Evolutionary conservation across 2,113 vertebrate species (phyloP).

Genomic region (Thomomys bottae): DNA sequence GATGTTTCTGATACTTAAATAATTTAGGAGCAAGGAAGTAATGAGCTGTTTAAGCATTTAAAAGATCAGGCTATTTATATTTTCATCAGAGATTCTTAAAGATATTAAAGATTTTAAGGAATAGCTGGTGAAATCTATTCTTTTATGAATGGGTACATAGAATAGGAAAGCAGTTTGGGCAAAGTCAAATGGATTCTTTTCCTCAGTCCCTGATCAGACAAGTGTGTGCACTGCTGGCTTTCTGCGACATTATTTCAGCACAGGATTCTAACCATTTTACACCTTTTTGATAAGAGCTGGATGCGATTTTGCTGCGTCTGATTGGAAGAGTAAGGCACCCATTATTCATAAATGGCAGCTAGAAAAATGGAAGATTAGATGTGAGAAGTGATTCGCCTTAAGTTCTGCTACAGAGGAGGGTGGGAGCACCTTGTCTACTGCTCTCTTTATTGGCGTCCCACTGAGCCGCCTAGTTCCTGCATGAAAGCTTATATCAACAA

Average conservation of each 20-base stretch:
- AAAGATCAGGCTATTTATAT: neutral
- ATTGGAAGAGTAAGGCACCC: neutral
- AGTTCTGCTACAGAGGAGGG: neutral
- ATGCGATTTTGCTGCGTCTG: neutral
- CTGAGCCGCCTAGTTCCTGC: conserved; percentile 11
- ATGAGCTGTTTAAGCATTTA: neutral
- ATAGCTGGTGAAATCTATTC: neutral
- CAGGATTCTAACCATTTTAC: neutral
- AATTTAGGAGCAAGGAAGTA: neutral
- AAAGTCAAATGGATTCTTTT: neutral
- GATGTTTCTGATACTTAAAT: conserved; percentile 4
- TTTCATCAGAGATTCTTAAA: neutral
- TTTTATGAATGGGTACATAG: neutral
- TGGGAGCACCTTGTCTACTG: neutral
- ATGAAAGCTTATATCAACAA: conserved; percentile 52
- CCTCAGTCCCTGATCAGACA: neutral
- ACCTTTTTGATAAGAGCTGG: neutral
- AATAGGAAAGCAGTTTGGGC: neutral
- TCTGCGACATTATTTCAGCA: neutral
- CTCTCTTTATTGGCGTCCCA: neutral
- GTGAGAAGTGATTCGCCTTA: neutral
- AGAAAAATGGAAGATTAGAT: neutral
- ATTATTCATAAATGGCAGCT: conserved; percentile 25
- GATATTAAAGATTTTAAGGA: neutral
- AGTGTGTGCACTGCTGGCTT: neutral